Base-by-base conservation (phyloP, 2,113 vertebrate genomes). In the Rhinolophus sinicus region DNA sequence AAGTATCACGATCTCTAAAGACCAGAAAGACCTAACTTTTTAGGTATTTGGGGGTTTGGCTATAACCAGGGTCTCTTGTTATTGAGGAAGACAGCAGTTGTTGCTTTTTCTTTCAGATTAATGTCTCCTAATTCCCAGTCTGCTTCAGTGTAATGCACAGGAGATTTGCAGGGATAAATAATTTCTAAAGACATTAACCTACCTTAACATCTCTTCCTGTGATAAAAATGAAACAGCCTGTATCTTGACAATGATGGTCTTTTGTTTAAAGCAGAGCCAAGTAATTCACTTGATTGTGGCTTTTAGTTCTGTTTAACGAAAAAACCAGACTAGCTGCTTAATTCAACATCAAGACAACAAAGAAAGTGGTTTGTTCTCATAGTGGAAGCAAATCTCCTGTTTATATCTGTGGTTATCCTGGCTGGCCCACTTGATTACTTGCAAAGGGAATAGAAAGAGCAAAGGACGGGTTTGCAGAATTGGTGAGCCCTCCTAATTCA, bases 161-260 rank as follows among this genome's bases (percentile, higher is more conserved):
- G 92, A 95, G 84, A 95, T 95, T 95, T 93, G 33, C 58, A 47
- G 35, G 83, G 52, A 96, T 96, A 95, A 94, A 96, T 96, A 93
- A 97, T 96, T 96, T 97, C 93, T 96, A 47, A 95, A 97, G 83
- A 87, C 69, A 93, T 97, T 95, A 93, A 88, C 93, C 70, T 72
- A 73, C 65, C 78, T 87, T 92, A 89, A 64, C 93, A 85, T 95
- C 85, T 90, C 90, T 92, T 88, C 89, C 90, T 90, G 83, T 58
- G 94, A 94, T 96, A 93, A 95, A 96, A 96, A 90, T 19, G 47
- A 62, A 95, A 58, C 10, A 64, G 83, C 24, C 69, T 85, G 5
- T 65, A 24, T 67, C 89, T 76, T 90, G 86, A 95, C 70, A 93
- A 94, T 14, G 82, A 92, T 7, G 8, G n/a, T 81, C 80, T 93